Percentiles rank a stretch among this genome's conserved stretches.
Conservation (phyloP, 2,888 invertebrate species). For the Epinotia nisella region DNA sequence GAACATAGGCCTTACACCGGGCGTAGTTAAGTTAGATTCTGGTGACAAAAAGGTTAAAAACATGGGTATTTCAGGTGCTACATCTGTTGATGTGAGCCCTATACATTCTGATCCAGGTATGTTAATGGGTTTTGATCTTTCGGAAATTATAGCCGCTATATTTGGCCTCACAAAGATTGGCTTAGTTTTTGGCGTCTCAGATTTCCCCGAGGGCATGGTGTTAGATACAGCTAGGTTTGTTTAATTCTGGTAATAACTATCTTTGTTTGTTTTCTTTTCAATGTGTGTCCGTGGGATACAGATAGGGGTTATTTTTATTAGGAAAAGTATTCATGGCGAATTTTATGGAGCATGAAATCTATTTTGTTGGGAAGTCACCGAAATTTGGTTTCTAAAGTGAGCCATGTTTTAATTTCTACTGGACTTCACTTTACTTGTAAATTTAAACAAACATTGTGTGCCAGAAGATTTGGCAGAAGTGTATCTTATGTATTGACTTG, state of each 20-base stretch:
- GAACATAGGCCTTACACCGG: neutral
- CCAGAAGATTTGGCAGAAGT: neutral
- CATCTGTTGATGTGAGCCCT: neutral
- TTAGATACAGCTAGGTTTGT: neutral
- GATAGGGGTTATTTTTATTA: conserved; percentile 9
- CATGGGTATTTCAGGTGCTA: neutral
- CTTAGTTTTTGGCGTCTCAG: neutral
- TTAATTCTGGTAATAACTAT: neutral
- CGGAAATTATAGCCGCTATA: neutral
- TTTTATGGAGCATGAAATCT: neutral
- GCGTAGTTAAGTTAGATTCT: neutral
- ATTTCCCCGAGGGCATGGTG: neutral
- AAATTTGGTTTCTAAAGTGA: neutral
- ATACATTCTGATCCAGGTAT: neutral
- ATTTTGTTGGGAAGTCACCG: neutral
- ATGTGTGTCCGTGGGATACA: neutral
- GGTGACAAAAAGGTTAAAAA: neutral
- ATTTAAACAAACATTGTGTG: neutral
- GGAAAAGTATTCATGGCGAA: neutral
- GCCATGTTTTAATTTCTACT: neutral
- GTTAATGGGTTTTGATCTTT: neutral
- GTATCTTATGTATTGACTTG: no score
- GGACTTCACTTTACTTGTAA: neutral
- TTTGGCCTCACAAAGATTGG: no score
- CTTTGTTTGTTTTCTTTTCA: neutral